phyloP scores from a whole-genome alignment of 1,140 invertebrate genomes.

The Drosophila orosa region DNA sequence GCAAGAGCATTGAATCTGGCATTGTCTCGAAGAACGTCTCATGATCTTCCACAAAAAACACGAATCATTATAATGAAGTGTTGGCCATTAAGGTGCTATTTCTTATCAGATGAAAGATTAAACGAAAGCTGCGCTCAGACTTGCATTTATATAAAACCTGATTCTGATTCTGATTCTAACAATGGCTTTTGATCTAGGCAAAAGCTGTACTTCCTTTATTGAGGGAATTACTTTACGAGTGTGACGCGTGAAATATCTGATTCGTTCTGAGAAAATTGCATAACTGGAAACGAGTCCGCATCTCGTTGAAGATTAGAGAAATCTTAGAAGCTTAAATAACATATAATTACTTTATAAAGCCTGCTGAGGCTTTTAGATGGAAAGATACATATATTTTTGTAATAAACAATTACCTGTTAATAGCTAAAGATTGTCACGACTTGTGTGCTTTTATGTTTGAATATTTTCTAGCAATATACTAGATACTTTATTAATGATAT shows the following conservation, averaged over 20 bases:
- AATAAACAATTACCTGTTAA: neutral
- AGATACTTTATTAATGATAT: neutral
- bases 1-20: conserved; percentile 19
- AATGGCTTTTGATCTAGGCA: neutral
- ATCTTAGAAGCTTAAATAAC: conserved; percentile 11
- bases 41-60: conserved; percentile 14
- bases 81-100: conserved; percentile 11
- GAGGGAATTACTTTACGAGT: neutral
- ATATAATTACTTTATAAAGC: conserved; percentile 10
- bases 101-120: conserved; percentile 35
- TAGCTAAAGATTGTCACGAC: neutral
- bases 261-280: conserved; percentile 39
- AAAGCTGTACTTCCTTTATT: conserved; percentile 23
- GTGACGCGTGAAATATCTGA: conserved; percentile 10
- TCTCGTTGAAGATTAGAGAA: conserved; percentile 5
- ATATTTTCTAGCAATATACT: neutral
- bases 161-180: neutral
- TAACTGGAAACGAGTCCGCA: conserved; percentile 1
- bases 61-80: conserved; percentile 27
- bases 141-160: conserved; percentile 10
- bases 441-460: neutral
- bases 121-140: conserved; percentile 25
- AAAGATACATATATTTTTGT: neutral
- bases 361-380: conserved; percentile 1
- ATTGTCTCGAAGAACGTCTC: conserved; percentile 19